Evolutionary conservation across 64 coral and sea anemone species (phyloP), one percentile per base, ranked within the genome.

Genomic region (Catalaphyllia jardinei): DNA sequence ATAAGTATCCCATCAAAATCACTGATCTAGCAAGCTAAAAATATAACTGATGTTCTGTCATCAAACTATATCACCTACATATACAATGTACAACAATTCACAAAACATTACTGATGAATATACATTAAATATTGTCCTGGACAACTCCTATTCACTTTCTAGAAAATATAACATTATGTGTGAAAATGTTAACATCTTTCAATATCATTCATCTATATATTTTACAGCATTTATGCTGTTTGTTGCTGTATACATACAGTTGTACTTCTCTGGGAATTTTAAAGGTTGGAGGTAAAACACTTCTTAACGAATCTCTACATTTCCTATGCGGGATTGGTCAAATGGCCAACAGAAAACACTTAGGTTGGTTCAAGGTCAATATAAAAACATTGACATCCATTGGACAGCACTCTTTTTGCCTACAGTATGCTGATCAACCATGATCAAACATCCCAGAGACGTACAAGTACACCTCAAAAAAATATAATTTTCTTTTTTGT

Each of bases 201-300:
- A 42, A 49, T 20, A n/a, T 67, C 69, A 24, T 85, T 50, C 62
- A 17, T 62, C 15, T 61, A 60, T 59, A 27, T 25, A 46, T 46
- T 46, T n/a, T 46, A 33, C 80, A 64, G 74, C 31, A 69, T 22
- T 69, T 19, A 52, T 28, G 38, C 64, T 51, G 81, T 12, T 25
- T 60, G 30, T n/a, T 33, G 33, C 8, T 83, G 59, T 33, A 65
- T 42, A 83, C 19, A 38, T 85, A 71, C 81, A 69, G 20, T 51
- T 71, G 81, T 71, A 85, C 65, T 51, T 85, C 35, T 71, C 63
- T 85, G 81, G 81, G 81, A 85, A 62, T 71, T 71, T 46, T 28
- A 69, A 28, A n/a, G 33, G 33, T 71, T 85, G 81, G 81, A 85
- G 81, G 42, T 63, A 12, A 39, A 35, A 46, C 4, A 71, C 19